Evolutionary conservation across 2,113 vertebrate genomes (phyloP).

Genomic region (Pontoporia blainvillei): DNA sequence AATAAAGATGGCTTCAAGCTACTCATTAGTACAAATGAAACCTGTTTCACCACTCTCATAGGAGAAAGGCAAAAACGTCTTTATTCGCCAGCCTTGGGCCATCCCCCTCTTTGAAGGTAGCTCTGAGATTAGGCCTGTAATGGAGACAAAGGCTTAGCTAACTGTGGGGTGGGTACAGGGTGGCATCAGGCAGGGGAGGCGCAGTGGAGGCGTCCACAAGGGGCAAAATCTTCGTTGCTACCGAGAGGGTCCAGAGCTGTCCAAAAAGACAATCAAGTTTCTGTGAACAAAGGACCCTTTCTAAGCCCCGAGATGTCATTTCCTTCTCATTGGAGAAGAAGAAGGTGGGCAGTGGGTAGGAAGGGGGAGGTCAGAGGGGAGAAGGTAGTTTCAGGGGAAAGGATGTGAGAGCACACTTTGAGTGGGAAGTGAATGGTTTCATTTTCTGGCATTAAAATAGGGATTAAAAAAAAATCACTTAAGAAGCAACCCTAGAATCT

Average conservation of each 20-base stretch:
- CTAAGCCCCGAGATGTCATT: background rate
- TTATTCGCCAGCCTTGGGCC: background rate
- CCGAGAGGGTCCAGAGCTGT: background rate
- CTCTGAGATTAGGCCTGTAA: background rate
- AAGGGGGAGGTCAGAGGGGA: fast-evolving
- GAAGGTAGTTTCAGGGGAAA: background rate
- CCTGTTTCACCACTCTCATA: fast-evolving
- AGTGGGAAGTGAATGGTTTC: background rate
- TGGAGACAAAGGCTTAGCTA: background rate
- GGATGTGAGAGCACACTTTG: fast-evolving
- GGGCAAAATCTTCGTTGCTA: background rate
- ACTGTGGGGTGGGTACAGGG: fast-evolving
- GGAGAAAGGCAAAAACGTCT: background rate
- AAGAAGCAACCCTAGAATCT: background rate
- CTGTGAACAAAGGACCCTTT: background rate
- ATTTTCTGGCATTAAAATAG: background rate
- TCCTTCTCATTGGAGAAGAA: background rate
- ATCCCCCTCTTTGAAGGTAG: background rate
- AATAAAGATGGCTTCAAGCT: background rate
- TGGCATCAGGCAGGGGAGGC: fast-evolving
- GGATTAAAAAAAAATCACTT: background rate
- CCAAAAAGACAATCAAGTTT: background rate
- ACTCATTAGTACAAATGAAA: constrained; percentile 5
- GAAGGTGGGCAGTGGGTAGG: fast-evolving
- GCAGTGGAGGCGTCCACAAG: background rate